Base-by-base conservation (phyloP, 2,113 vertebrate species). In the Lethenteron camtschaticum region DNA sequence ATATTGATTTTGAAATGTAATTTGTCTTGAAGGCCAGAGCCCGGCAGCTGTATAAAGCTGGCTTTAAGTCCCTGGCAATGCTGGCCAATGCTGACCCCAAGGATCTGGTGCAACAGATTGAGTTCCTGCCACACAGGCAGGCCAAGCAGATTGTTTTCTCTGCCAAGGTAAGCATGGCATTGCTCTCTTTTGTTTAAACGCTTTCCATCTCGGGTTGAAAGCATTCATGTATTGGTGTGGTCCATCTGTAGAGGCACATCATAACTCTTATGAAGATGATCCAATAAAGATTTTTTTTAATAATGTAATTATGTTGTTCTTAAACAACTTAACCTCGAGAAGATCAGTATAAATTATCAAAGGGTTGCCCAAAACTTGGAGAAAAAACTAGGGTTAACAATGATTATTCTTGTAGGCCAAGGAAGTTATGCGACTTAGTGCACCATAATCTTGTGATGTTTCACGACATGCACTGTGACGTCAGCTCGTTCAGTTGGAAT, bases 131-230 rank as follows among this genome's bases (percentile, higher is more conserved):
- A 73, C 82, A 72, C 73, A 81, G 78, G 59, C 92, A 91, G 63
- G 90, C 90, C 75, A 79, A 76, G 57, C 84, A 87, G 75, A 92
- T 99, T 0, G 73, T 95, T 76, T 86, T 85, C 5, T 92, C 92
- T 9, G 90, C 94, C 18, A 90, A 90, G 75, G 94, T 90, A 73
- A 41, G 5, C 41, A 41, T 41, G 41, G 5, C 41, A 41, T 41
- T 41, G 41, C 41, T 41, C 41, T 41, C 6, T 41, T 41, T 41
- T 41, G 5, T 41, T 7, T 41, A 41, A 6, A 41, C 41, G 41
- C 41, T 41, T 41, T 41, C 6, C 41, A 41, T 41, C 41, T 41
- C 41, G 4, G 41, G 41, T 41, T 41, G 41, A 41, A 41, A 41
- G 41, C 41, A 41, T 41, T 41, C 41, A 6, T 41, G 41, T 41